A percentile compares a stretch with the other conserved stretches of the same genome.
These are phyloP conservation scores for Peromyscus californicus DNA, from an alignment of 2,113 vertebrate genomes.

Conservation along the genomic window DNA sequence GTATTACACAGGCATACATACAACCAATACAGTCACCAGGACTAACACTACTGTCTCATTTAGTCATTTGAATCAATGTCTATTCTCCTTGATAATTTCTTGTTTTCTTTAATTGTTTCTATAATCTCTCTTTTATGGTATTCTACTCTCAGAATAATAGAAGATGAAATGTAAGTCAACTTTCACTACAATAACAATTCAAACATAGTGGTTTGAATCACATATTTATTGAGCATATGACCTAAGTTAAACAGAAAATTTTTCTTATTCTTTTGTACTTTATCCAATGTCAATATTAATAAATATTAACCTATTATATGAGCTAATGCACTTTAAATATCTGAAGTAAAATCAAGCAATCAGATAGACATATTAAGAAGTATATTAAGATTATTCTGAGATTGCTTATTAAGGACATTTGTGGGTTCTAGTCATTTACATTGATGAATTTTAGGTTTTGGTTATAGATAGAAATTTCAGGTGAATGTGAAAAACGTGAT, in stretches of 20 bases:
- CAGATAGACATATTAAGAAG: neutral
- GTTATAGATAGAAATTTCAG: neutral
- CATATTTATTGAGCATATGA: neutral
- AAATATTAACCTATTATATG: constrained; percentile 7
- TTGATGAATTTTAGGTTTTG: constrained; percentile 18
- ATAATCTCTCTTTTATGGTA: neutral
- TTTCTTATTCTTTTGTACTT: neutral
- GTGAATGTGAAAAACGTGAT: neutral
- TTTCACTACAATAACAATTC: neutral
- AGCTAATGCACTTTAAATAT: neutral
- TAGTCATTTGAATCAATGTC: neutral
- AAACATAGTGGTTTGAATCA: neutral
- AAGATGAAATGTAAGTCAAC: neutral
- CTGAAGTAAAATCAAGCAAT: constrained; percentile 1
- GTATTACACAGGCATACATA: neutral
- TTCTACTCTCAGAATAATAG: neutral
- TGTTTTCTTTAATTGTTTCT: constrained; percentile 10
- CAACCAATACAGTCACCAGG: fast-evolving
- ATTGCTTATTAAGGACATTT: neutral
- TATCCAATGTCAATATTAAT: constrained; percentile 17
- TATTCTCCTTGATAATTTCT: neutral
- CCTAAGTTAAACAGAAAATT: neutral
- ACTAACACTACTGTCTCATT: neutral
- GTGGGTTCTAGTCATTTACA: neutral
- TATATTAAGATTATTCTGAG: neutral